Evolutionary conservation across 2,113 vertebrate genomes (phyloP).

Genomic region (Brachypteracias leptosomus): DNA sequence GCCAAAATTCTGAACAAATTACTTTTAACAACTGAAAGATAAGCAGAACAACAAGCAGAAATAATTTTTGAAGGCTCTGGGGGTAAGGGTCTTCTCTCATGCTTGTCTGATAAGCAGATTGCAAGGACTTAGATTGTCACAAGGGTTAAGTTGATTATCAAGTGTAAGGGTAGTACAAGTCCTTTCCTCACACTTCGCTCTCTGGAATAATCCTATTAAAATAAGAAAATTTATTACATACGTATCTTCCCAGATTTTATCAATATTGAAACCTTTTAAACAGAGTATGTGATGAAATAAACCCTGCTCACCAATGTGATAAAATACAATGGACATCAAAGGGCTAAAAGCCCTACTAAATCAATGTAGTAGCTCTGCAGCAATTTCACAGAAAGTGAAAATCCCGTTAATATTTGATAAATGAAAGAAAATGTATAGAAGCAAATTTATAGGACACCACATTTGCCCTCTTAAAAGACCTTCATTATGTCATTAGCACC

Average conservation of each 20-base stretch:
- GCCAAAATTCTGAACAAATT: background rate
- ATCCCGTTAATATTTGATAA: constrained; percentile 69
- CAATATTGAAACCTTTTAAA: constrained; percentile 74
- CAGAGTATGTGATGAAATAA: constrained; percentile 73
- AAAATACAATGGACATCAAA: constrained; percentile 75
- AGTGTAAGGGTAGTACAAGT: background rate
- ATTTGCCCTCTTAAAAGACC: constrained; percentile 56
- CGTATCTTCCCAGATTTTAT: constrained; percentile 71
- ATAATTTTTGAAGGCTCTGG: background rate
- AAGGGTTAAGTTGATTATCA: background rate
- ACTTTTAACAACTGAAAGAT: background rate
- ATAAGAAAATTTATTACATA: constrained; percentile 64
- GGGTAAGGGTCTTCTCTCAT: background rate
- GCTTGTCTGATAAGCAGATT: background rate
- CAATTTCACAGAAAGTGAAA: constrained; percentile 74
- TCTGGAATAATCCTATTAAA: constrained; percentile 73
- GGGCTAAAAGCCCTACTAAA: constrained; percentile 68
- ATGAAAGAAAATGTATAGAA: constrained; percentile 68
- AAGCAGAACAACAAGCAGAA: background rate
- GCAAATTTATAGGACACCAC: constrained; percentile 68
- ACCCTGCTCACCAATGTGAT: constrained; percentile 66
- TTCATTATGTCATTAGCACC: constrained; percentile 66
- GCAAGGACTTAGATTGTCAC: background rate
- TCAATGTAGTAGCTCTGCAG: constrained; percentile 65
- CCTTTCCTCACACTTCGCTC: constrained; percentile 37